These are phyloP conservation scores for Drosophila conformis DNA, from an alignment of 2,888 invertebrate species.

Conservation along the genomic window DNA sequence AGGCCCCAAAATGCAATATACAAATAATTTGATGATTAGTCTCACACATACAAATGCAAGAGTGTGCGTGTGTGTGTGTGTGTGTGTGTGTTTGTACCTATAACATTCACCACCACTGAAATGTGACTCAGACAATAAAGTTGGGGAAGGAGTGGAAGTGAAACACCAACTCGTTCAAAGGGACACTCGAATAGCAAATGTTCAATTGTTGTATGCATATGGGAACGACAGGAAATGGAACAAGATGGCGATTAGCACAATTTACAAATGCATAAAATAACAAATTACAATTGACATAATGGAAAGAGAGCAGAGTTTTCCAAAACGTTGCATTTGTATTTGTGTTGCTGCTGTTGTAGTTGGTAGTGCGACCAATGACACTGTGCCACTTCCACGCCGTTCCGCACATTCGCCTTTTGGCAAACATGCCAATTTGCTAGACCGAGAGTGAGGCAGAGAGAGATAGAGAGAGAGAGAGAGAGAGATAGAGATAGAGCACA, in stretches of 20 bases:
- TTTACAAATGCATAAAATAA: not conserved
- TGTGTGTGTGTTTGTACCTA: not conserved
- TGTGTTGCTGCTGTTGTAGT: not conserved
- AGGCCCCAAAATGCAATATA: conserved; percentile 47
- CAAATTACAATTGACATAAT: too few species aligned
- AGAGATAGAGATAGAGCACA: not conserved
- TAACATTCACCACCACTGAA: conserved; percentile 26
- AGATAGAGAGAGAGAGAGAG: not conserved
- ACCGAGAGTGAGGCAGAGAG: not conserved
- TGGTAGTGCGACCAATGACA: not conserved
- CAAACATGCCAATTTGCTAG: not conserved
- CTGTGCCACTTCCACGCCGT: conserved; percentile 6
- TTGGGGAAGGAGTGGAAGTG: conserved; percentile 2
- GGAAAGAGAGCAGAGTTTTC: not conserved
- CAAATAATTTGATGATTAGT: conserved; percentile 70
- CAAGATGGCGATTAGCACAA: not conserved
- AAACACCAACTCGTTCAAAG: not conserved
- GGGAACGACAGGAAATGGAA: not conserved
- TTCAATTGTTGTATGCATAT: too few species aligned
- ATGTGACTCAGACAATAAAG: conserved; percentile 1
- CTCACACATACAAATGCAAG: conserved; percentile 45
- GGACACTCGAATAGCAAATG: not conserved
- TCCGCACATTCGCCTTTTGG: not conserved
- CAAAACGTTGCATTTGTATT: not conserved
- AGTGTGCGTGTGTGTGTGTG: not conserved